Conservation (phyloP, 2,797 vertebrate genomes). For the Myiotriccus ornatus region DNA sequence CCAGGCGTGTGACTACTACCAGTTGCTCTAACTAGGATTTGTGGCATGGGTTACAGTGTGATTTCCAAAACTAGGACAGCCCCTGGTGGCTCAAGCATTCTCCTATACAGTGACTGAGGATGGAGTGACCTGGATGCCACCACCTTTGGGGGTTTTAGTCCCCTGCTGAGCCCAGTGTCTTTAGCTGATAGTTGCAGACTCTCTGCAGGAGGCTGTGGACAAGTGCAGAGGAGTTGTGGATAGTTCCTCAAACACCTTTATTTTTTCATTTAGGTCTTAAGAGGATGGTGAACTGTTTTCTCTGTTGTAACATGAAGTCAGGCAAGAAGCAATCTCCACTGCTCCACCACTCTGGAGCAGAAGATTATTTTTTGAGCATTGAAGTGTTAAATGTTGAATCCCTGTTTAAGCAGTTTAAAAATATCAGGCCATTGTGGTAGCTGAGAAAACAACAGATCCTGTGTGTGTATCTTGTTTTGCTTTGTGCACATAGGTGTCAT, state of each 20-base stretch:
- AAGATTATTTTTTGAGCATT: background rate
- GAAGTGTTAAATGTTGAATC: background rate
- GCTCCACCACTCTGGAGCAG: background rate
- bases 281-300: background rate
- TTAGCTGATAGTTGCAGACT: background rate
- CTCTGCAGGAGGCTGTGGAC: background rate
- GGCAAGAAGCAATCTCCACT: background rate
- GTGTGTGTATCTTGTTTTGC: background rate
- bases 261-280: background rate
- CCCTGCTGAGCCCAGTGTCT: background rate
- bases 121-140: background rate
- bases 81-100: background rate
- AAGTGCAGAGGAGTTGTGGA: background rate
- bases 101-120: background rate
- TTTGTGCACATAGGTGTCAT: background rate
- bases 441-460: background rate
- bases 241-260: background rate
- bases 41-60: background rate
- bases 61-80: background rate
- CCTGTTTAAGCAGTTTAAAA: background rate
- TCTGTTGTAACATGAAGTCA: background rate
- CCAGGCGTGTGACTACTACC: background rate
- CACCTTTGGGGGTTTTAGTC: background rate
- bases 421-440: background rate
- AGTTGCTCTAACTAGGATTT: background rate